phyloP scores from a whole-genome alignment of 2,797 vertebrate genomes.

The Gymnothorax reevesii region DNA sequence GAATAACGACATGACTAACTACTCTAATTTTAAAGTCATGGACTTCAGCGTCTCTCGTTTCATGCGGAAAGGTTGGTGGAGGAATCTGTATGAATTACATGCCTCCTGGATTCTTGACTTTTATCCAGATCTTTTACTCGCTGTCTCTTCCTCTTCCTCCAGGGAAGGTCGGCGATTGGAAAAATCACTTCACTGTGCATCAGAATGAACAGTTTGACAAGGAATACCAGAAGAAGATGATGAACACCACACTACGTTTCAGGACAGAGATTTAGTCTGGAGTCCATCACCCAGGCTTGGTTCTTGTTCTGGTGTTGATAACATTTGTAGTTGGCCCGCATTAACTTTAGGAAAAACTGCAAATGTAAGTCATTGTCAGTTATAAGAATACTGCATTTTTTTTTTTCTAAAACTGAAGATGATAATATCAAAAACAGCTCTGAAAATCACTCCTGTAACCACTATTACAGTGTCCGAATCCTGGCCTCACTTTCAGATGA shows the following conservation, averaged over 20 bases:
- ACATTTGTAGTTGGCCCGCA: no score
- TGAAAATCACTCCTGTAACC: no score
- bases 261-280: slow-evolving; percentile 24
- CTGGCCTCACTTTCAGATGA: no score
- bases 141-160: slow-evolving; percentile 29
- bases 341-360: no score
- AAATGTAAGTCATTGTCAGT: no score
- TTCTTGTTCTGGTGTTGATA: no score
- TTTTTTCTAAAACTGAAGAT: no score
- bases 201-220: slow-evolving; percentile 45
- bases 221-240: slow-evolving; percentile 38
- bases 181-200: slow-evolving; percentile 61
- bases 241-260: slow-evolving; percentile 29
- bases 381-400: no score
- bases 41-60: slow-evolving; percentile 77
- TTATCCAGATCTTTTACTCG: neutral
- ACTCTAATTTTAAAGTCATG: slow-evolving; percentile 60
- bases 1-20: slow-evolving; percentile 78
- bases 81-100: neutral
- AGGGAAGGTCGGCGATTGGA: slow-evolving; percentile 73
- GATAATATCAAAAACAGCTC: no score
- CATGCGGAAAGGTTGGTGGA: slow-evolving; percentile 83
- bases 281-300: no score
- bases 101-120: neutral
- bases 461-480: no score